Evolutionary conservation across 2,888 invertebrate genomes (phyloP).

Genomic region (Mesochorus sp.): DNA sequence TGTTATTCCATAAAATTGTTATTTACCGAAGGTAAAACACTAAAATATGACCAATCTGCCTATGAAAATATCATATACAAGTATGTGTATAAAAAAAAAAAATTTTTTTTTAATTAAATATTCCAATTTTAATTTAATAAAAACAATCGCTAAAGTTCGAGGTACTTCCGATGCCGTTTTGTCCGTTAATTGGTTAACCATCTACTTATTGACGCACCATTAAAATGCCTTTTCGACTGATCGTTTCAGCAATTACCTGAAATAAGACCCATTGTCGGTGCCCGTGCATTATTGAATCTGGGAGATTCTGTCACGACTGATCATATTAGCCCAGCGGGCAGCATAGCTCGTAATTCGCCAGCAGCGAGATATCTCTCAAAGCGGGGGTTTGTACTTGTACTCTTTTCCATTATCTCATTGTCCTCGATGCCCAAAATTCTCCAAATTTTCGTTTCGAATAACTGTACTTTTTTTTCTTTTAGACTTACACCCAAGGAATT

Average conservation of each 20-base stretch:
- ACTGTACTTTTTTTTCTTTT: too few species aligned
- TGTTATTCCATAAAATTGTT: too few species aligned
- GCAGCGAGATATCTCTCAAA: slow-evolving; percentile 92
- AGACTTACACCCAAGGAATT: slow-evolving; percentile 96
- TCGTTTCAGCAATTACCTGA: slow-evolving; percentile 86
- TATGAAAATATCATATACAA: too few species aligned
- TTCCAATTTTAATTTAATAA: too few species aligned
- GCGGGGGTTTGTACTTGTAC: slow-evolving; percentile 88
- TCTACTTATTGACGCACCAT: too few species aligned
- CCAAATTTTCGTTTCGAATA: background rate
- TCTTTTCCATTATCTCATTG: too few species aligned
- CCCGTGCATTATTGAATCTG: slow-evolving; percentile 92
- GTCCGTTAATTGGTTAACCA: too few species aligned
- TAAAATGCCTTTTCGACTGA: background rate
- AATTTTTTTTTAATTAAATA: slow-evolving; percentile 6
- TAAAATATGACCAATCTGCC: too few species aligned
- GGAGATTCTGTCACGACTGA: slow-evolving; percentile 99
- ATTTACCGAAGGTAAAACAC: too few species aligned
- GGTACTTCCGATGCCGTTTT: too few species aligned
- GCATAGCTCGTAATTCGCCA: slow-evolving; percentile 96
- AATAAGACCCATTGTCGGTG: slow-evolving; percentile 86
- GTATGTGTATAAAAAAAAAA: too few species aligned
- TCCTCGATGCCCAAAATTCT: slow-evolving; percentile 84
- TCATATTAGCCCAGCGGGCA: slow-evolving; percentile 99
- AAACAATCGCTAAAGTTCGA: too few species aligned